Percentiles rank a stretch among this genome's conserved stretches.
Conservation (phyloP, 1,140 invertebrate genomes). For the Drosophila sulfurigaster region DNA sequence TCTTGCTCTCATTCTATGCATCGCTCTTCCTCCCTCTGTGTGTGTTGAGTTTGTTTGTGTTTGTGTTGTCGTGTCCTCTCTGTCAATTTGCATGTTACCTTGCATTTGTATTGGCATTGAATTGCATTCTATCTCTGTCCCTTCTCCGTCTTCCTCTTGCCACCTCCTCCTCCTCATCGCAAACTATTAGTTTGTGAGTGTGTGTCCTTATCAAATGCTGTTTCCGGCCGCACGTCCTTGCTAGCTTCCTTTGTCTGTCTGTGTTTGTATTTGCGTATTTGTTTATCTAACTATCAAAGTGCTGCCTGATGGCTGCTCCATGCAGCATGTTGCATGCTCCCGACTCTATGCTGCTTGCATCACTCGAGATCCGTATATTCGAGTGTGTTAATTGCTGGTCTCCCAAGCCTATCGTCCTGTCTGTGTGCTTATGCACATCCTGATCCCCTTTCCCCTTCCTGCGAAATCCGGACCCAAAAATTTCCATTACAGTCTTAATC, state of each 20-base stretch:
- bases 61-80: conserved; percentile 49
- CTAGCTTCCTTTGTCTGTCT: conserved; percentile 49
- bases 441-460: background rate
- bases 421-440: background rate
- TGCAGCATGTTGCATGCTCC: conserved; percentile 51
- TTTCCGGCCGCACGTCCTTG: conserved; percentile 47
- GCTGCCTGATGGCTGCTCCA: conserved; percentile 40
- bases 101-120: conserved; percentile 57
- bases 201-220: conserved; percentile 45
- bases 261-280: conserved; percentile 48
- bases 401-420: conserved; percentile 8
- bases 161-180: background rate
- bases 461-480: background rate
- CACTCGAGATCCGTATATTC: conserved; percentile 40
- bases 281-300: conserved; percentile 62
- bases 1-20: conserved; percentile 1
- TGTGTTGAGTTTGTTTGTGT: conserved; percentile 33
- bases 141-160: background rate
- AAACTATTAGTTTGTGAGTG: conserved; percentile 40
- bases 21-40: background rate
- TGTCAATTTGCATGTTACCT: conserved; percentile 62
- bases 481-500: conserved; percentile 29
- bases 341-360: conserved; percentile 28
- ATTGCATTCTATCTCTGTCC: conserved; percentile 30
- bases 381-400: conserved; percentile 53